These are phyloP conservation scores for Megalops cyprinoides DNA, from an alignment of 2,797 vertebrate species.

Conservation along the genomic window DNA sequence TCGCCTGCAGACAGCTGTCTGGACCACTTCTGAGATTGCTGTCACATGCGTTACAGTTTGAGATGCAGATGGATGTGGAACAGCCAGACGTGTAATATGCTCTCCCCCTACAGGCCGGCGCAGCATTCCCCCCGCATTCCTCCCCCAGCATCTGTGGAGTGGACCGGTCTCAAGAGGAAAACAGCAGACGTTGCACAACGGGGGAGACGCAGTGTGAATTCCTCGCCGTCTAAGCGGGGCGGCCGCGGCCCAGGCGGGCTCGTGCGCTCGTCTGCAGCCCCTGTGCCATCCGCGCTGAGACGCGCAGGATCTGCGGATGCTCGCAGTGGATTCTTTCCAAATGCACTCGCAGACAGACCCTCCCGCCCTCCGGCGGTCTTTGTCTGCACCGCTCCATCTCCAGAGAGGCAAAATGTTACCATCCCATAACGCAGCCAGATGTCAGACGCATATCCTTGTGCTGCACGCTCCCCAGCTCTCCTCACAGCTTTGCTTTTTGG, in stretches of 20 bases:
- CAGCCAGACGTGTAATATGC: background rate
- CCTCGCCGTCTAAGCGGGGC: background rate
- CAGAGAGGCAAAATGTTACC: slow-evolving; percentile 36
- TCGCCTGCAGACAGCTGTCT: slow-evolving; percentile 36
- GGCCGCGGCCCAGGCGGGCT: background rate
- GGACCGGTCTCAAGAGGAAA: slow-evolving; percentile 6
- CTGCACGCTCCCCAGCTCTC: background rate
- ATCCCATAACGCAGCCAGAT: slow-evolving; percentile 6
- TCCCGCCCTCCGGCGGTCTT: slow-evolving; percentile 23
- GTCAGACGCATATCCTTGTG: slow-evolving; percentile 26
- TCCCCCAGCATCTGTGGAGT: background rate
- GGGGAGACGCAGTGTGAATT: slow-evolving; percentile 1
- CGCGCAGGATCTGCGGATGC: slow-evolving; percentile 16
- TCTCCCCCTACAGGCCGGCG: background rate
- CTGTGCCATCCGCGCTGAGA: background rate
- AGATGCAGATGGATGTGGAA: background rate
- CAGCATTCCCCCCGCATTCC: background rate
- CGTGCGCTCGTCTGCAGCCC: background rate
- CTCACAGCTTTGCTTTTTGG: background rate
- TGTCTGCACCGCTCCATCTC: slow-evolving; percentile 29
- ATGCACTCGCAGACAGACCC: slow-evolving; percentile 21
- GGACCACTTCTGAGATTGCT: slow-evolving; percentile 29
- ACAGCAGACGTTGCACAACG: slow-evolving; percentile 9
- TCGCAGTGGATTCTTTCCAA: slow-evolving; percentile 11
- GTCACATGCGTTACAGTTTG: slow-evolving; percentile 38